Percentiles rank a stretch among this genome's conserved stretches.
These are phyloP conservation scores for Oenanthe oenanthe DNA, from an alignment of 2,113 vertebrate species.

Conservation along the genomic window DNA sequence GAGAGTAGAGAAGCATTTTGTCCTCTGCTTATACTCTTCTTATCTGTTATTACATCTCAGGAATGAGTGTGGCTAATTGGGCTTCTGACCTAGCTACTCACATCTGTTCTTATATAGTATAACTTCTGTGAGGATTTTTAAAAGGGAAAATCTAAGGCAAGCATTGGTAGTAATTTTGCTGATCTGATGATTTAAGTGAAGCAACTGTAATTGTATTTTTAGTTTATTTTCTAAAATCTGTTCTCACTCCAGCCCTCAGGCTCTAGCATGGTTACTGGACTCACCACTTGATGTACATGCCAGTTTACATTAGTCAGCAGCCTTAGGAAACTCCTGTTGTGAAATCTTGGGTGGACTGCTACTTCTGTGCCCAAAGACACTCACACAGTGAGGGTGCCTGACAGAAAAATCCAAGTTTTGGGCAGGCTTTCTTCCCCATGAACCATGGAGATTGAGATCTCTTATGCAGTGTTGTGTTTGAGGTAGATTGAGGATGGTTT, in stretches of 20 bases:
- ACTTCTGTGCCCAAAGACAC: neutral
- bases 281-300: neutral
- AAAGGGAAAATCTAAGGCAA: neutral
- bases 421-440: neutral
- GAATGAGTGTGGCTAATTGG: neutral
- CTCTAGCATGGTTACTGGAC: neutral
- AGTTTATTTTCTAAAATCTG: neutral
- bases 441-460: neutral
- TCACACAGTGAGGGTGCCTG: neutral
- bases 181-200: neutral
- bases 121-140: neutral
- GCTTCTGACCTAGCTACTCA: neutral
- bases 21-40: neutral
- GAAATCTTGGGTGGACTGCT: neutral
- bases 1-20: neutral
- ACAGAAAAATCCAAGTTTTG: neutral
- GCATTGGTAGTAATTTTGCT: neutral
- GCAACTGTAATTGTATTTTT: neutral
- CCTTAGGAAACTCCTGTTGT: neutral
- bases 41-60: neutral
- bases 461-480: accelerated
- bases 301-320: neutral
- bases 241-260: neutral
- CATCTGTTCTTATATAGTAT: neutral
- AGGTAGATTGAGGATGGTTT: neutral